A percentile compares a stretch with the other conserved stretches of the same genome.
Conservation (phyloP, 2,797 vertebrate genomes). For the Smutsia gigantea region DNA sequence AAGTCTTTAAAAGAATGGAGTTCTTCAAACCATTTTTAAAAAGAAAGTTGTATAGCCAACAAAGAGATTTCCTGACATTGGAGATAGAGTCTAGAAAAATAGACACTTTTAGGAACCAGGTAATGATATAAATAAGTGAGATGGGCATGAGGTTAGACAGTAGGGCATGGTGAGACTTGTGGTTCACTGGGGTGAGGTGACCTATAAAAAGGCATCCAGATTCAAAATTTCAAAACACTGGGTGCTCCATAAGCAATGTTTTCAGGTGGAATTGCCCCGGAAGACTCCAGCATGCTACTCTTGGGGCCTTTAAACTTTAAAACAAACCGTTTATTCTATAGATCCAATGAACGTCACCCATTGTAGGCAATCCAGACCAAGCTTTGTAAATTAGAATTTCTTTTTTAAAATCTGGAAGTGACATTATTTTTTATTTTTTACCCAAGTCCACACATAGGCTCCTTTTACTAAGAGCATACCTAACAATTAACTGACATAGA, state of each 20-base stretch:
- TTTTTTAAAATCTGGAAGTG: constrained; percentile 16
- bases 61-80: not conserved
- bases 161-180: not conserved
- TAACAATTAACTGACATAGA: not conserved
- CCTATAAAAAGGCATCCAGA: not conserved
- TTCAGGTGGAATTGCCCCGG: not conserved
- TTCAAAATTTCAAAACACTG: not conserved
- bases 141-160: not conserved
- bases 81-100: not conserved
- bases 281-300: not conserved
- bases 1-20: not conserved
- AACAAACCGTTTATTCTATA: not conserved
- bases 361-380: not conserved
- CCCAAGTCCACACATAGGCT: not conserved
- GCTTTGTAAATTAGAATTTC: not conserved
- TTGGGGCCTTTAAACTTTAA: not conserved
- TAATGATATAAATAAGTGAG: not conserved
- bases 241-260: not conserved
- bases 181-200: not conserved
- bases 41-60: not conserved
- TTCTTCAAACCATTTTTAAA: not conserved
- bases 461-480: not conserved
- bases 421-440: not conserved
- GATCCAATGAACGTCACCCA: not conserved
- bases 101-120: not conserved